These are phyloP conservation scores for Chelmon rostratus DNA, from an alignment of 2,797 vertebrate species.

Conservation along the genomic window DNA sequence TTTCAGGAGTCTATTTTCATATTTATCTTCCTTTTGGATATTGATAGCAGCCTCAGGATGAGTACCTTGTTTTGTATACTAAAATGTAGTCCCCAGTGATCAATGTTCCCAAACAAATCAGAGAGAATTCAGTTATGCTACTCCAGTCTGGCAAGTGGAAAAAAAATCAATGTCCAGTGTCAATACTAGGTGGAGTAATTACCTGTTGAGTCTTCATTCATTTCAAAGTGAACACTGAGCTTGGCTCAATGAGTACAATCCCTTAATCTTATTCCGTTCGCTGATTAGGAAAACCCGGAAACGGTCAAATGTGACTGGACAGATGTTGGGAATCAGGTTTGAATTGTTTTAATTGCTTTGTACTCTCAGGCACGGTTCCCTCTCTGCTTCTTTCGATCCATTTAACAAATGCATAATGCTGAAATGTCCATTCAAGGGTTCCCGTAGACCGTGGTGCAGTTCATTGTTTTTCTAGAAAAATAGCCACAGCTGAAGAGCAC, in stretches of 20 bases:
- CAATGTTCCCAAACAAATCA: slow-evolving; percentile 41
- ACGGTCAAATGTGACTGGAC: slow-evolving; percentile 96
- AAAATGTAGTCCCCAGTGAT: slow-evolving; percentile 18
- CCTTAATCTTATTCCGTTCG: slow-evolving; percentile 98
- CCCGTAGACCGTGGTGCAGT: slow-evolving; percentile 8
- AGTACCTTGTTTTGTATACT: slow-evolving; percentile 17
- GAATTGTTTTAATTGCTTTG: slow-evolving; percentile 99
- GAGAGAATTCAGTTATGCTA: slow-evolving; percentile 89
- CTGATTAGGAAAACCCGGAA: slow-evolving; percentile 93
- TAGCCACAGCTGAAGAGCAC: slow-evolving; percentile 40
- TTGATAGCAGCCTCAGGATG: slow-evolving; percentile 12
- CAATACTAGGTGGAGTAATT: slow-evolving; percentile 98
- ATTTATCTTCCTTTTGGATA: slow-evolving; percentile 32
- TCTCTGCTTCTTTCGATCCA: slow-evolving; percentile 57
- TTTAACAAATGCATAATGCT: slow-evolving; percentile 57
- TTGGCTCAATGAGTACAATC: slow-evolving; percentile 98
- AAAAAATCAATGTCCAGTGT: slow-evolving; percentile 93
- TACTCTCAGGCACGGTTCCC: slow-evolving; percentile 75
- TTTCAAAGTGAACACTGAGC: slow-evolving; percentile 93
- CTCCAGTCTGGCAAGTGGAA: slow-evolving; percentile 86
- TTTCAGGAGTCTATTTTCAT: slow-evolving; percentile 19
- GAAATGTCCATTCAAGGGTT: slow-evolving; percentile 23
- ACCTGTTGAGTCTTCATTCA: slow-evolving; percentile 95
- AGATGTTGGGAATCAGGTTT: slow-evolving; percentile 95
- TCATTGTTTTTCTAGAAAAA: slow-evolving; percentile 50